Evolutionary conservation across 2,888 invertebrate genomes (phyloP).

Genomic region (Sycophila texana): DNA sequence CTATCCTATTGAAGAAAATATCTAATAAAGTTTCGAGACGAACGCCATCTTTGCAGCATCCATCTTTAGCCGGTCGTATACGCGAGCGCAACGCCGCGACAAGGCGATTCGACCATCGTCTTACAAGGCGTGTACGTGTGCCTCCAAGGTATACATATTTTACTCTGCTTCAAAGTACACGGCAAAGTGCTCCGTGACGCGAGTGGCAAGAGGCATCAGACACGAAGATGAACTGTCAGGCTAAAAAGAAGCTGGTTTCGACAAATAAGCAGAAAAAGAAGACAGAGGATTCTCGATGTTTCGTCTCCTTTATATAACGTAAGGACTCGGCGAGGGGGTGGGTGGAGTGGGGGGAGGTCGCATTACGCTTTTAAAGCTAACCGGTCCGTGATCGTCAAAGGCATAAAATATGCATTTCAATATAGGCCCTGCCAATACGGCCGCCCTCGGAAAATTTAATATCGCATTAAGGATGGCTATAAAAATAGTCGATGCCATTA

Average conservation of each 20-base stretch:
- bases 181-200: slow-evolving; percentile 14
- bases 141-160: slow-evolving; percentile 39
- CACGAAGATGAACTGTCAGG: slow-evolving; percentile 12
- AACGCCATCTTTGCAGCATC: slow-evolving; percentile 36
- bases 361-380: slow-evolving; percentile 53
- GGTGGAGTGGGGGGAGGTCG: slow-evolving; percentile 18
- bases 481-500: slow-evolving; percentile 71
- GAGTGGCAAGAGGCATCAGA: not conserved
- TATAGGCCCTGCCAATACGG: slow-evolving; percentile 65
- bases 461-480: slow-evolving; percentile 68
- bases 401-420: slow-evolving; percentile 72
- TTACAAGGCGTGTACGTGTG: slow-evolving; percentile 25
- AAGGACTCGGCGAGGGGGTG: not conserved
- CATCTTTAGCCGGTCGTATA: not conserved
- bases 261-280: slow-evolving; percentile 22
- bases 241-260: slow-evolving; percentile 14
- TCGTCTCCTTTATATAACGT: slow-evolving; percentile 29
- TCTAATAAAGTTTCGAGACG: slow-evolving; percentile 68
- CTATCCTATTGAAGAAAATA: slow-evolving; percentile 71
- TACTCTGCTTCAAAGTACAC: slow-evolving; percentile 26
- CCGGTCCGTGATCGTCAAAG: slow-evolving; percentile 62
- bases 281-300: slow-evolving; percentile 10
- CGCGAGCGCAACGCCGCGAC: not conserved
- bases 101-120: slow-evolving; percentile 35
- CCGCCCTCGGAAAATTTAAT: slow-evolving; percentile 65